A percentile compares a stretch with the other conserved stretches of the same genome.
These are phyloP conservation scores for Chloroclystis v-ata DNA, from an alignment of 2,888 invertebrate species.

Conservation along the genomic window DNA sequence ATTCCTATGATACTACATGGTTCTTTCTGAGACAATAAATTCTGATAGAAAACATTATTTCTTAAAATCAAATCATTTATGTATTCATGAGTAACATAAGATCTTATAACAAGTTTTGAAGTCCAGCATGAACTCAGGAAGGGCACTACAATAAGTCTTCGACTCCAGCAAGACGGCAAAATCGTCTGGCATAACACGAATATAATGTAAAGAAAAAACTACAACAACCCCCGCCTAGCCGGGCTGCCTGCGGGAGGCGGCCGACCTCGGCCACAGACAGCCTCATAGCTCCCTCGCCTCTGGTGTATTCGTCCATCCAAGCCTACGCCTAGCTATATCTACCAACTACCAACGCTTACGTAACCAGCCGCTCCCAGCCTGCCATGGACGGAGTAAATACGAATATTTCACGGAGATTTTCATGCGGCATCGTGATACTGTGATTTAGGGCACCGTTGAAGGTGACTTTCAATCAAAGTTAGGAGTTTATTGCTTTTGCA, in stretches of 20 bases:
- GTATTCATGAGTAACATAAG: no score
- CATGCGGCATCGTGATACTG: slow-evolving; percentile 21
- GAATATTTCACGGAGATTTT: slow-evolving; percentile 24
- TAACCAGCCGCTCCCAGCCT: slow-evolving; percentile 24
- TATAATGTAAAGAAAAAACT: slow-evolving; percentile 37
- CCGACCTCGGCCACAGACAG: slow-evolving; percentile 37
- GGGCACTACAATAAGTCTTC: slow-evolving; percentile 8
- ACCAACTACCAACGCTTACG: slow-evolving; percentile 16
- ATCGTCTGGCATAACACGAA: slow-evolving; percentile 20
- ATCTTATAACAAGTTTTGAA: no score
- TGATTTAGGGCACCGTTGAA: slow-evolving; percentile 14
- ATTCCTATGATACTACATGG: no score
- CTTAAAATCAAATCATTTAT: no score
- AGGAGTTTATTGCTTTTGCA: no score
- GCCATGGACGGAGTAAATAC: slow-evolving; percentile 11
- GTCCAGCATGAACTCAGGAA: no score
- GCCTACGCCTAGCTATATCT: slow-evolving; percentile 29
- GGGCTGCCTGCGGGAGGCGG: slow-evolving; percentile 55
- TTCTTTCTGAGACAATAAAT: no score
- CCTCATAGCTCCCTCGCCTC: slow-evolving; percentile 12
- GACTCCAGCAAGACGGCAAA: slow-evolving; percentile 23
- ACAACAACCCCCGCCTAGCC: slow-evolving; percentile 48
- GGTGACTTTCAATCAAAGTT: slow-evolving; percentile 13
- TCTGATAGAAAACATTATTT: no score
- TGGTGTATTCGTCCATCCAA: slow-evolving; percentile 40